Percentiles rank a stretch among this genome's conserved stretches.
Evolutionary conservation across 2,797 vertebrate genomes (phyloP).

Genomic region (Oreochromis grahami): DNA sequence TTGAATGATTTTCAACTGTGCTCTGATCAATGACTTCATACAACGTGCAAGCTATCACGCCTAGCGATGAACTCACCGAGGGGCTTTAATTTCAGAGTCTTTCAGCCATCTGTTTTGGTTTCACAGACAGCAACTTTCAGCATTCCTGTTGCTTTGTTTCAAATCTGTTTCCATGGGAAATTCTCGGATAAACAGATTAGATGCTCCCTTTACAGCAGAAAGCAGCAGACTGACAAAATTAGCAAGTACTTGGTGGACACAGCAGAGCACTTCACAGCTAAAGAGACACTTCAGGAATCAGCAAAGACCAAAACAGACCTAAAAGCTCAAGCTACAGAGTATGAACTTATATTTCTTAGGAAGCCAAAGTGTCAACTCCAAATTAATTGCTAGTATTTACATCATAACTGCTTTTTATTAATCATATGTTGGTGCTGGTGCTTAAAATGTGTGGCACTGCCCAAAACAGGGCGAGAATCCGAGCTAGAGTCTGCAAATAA

Average conservation of each 20-base stretch:
- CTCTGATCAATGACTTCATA: not conserved
- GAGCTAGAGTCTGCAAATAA: not conserved
- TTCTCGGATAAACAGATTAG: not conserved
- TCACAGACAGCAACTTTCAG: not conserved
- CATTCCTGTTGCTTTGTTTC: not conserved
- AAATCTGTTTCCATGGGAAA: not conserved
- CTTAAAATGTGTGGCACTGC: not conserved
- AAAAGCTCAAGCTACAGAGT: not conserved
- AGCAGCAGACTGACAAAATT: not conserved
- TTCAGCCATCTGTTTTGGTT: not conserved
- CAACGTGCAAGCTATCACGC: not conserved
- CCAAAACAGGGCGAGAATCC: not conserved
- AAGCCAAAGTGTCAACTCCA: not conserved
- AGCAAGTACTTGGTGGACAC: not conserved
- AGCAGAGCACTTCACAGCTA: not conserved
- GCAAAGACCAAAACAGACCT: not conserved
- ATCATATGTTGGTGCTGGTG: not conserved
- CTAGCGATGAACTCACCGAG: not conserved
- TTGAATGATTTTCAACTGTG: not conserved
- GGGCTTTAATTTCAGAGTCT: not conserved
- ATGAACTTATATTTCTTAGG: not conserved
- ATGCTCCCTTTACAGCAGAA: not conserved
- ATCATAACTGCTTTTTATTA: not conserved
- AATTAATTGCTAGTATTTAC: not conserved
- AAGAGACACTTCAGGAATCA: not conserved